A percentile compares a stretch with the other conserved stretches of the same genome.
Conservation (phyloP, 2,113 vertebrate genomes). For the Aleadryas rufinucha region DNA sequence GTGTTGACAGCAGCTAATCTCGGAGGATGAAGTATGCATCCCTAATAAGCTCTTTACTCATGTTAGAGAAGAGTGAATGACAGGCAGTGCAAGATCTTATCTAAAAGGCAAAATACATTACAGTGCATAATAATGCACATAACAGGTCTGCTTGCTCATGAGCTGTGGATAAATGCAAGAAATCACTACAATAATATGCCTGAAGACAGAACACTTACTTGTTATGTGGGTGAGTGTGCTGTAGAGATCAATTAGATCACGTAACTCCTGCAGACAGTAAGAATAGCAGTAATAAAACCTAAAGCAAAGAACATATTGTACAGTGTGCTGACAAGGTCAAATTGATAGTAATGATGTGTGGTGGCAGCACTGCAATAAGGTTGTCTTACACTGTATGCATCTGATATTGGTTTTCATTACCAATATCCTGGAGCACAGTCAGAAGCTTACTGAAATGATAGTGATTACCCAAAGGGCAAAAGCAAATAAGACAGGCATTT, state of each 20-base stretch:
- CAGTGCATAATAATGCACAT: not conserved
- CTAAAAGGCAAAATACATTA: conserved; percentile 25
- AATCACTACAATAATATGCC: conserved; percentile 3
- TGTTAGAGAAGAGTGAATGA: conserved; percentile 12
- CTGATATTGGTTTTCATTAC: conserved; percentile 62
- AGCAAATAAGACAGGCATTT: conserved; percentile 5
- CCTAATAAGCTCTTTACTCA: conserved; percentile 22
- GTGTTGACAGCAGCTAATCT: conserved; percentile 14
- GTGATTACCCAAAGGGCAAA: conserved; percentile 37
- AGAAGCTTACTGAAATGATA: conserved; percentile 27
- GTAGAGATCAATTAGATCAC: conserved; percentile 42
- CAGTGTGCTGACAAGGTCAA: conserved; percentile 45
- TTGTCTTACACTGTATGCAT: conserved; percentile 47
- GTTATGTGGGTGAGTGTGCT: not conserved
- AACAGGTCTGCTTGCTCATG: not conserved
- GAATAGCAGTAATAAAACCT: conserved; percentile 47
- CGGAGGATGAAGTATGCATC: conserved; percentile 10
- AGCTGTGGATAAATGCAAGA: conserved; percentile 3
- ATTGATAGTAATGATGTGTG: conserved; percentile 52
- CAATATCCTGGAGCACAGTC: conserved; percentile 13
- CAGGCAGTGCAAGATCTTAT: conserved; percentile 26
- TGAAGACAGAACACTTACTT: conserved; percentile 13
- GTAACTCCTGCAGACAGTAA: conserved; percentile 5
- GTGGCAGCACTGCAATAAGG: conserved; percentile 40
- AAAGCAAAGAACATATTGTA: conserved; percentile 45